Conservation (phyloP, 92 coral and sea anemone genomes). For the Micromussa lordhowensis region DNA sequence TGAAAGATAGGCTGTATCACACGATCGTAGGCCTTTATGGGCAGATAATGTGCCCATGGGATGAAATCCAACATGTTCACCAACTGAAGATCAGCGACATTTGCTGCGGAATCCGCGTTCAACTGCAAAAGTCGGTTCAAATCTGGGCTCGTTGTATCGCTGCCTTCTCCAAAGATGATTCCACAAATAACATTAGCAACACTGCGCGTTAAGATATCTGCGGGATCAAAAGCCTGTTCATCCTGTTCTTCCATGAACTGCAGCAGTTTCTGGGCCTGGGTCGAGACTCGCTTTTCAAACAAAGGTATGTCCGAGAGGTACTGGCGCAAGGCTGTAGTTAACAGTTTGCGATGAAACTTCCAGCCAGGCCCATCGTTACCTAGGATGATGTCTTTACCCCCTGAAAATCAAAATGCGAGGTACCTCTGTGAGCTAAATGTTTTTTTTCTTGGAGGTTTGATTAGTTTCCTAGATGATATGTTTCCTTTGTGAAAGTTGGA, state of each 20-base stretch:
- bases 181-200: conserved; percentile 27
- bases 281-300: conserved; percentile 51
- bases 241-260: conserved; percentile 35
- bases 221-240: conserved; percentile 62
- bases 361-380: conserved; percentile 75
- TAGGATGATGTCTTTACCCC: conserved; percentile 19
- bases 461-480: too few relatives aligned
- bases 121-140: conserved; percentile 8
- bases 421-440: too few relatives aligned
- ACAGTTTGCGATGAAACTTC: conserved; percentile 66
- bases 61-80: neutral
- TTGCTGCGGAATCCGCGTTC: neutral
- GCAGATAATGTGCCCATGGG: neutral
- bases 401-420: neutral
- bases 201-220: conserved; percentile 46
- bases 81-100: neutral
- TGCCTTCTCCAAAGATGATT: conserved; percentile 56
- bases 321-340: conserved; percentile 56
- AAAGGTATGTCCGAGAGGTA: conserved; percentile 22
- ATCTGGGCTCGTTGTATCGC: conserved; percentile 49
- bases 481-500: too few relatives aligned
- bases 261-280: conserved; percentile 53
- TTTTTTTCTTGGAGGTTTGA: too few relatives aligned
- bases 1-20: neutral
- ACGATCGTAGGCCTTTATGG: neutral